Evolutionary conservation across 2,113 vertebrate genomes (phyloP).

Genomic region (Heptranchias perlo): DNA sequence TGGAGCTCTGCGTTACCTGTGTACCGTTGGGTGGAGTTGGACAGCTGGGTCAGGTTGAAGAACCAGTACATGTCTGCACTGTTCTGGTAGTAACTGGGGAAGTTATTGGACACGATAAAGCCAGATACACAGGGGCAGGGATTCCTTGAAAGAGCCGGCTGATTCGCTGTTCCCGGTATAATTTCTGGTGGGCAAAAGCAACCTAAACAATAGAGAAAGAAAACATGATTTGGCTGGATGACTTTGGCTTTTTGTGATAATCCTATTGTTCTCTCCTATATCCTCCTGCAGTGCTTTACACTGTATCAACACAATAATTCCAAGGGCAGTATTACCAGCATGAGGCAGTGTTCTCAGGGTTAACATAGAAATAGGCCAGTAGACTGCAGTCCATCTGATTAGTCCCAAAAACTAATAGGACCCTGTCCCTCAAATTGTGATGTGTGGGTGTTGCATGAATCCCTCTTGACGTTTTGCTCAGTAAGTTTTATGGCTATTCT

Average conservation of each 20-base stretch:
- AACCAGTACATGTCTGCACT: conserved; percentile 28
- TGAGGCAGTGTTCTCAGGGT: too few relatives aligned
- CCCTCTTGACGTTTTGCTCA: background rate
- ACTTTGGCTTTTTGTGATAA: background rate
- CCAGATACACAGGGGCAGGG: conserved; percentile 1
- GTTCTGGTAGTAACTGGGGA: background rate
- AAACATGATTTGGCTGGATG: background rate
- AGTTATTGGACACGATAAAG: conserved; percentile 7
- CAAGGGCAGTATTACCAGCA: background rate
- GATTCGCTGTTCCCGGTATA: conserved; percentile 7
- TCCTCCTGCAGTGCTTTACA: background rate
- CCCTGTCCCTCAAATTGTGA: background rate
- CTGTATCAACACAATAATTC: background rate
- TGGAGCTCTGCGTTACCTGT: background rate
- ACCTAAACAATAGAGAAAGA: background rate
- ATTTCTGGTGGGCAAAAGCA: conserved; percentile 25
- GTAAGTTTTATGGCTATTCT: background rate
- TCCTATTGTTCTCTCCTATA: background rate
- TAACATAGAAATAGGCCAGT: background rate
- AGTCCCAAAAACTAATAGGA: background rate
- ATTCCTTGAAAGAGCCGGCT: background rate
- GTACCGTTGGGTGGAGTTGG: background rate
- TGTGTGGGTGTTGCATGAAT: background rate
- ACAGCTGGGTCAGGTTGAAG: conserved; percentile 5
- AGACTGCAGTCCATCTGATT: background rate